Base-by-base conservation (phyloP, 1,140 invertebrate species). In the Zaprionus camerounensis region DNA sequence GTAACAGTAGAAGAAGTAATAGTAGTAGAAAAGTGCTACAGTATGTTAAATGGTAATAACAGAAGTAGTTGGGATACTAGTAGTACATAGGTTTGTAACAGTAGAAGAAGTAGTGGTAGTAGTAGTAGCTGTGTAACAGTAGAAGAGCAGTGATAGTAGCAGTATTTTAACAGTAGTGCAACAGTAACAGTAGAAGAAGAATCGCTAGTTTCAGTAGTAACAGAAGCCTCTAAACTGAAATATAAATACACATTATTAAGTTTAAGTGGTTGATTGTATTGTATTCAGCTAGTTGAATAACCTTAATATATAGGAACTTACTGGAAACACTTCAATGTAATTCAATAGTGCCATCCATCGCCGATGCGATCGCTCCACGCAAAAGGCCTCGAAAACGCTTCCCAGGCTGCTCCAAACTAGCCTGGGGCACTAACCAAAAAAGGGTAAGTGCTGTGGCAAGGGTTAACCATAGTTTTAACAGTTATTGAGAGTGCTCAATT, bases 401-500 rank as follows among this genome's bases (percentile, higher is more conserved):
- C 46, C 46, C 46, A 51, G 13, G 46, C 46, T 51, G 5, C 20
- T 51, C 20, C 5, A 51, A 20, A 51, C 9, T 24, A 5, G 46
- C 46, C 20, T 51, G 46, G 20, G n/a, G 41, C 46, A 49, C 41
- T 49, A 13, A 11, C 46, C 46, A 22, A 51, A 51, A 51, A 51
- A 51, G 46, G 46, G 13, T 41, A 31, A 28, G 65, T 38, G 34
- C 57, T 69, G 75, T 56, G 38, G 17, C 12, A 65, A 65, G 22
- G 63, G 59, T 71, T 64, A 38, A 70, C 51, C 51, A 41, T 59
- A 51, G 65, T 24, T 44, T 62, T 49, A 71, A 72, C 73, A 36
- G 69, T 76, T 76, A 67, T 72, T 58, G 74, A 41, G 56, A 72
- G 74, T 72, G 66, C 58, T 74, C 66, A 71, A 80, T 82, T 80